Evolutionary conservation across 2,797 vertebrate species (phyloP).

Genomic region (Capromys pilorides): DNA sequence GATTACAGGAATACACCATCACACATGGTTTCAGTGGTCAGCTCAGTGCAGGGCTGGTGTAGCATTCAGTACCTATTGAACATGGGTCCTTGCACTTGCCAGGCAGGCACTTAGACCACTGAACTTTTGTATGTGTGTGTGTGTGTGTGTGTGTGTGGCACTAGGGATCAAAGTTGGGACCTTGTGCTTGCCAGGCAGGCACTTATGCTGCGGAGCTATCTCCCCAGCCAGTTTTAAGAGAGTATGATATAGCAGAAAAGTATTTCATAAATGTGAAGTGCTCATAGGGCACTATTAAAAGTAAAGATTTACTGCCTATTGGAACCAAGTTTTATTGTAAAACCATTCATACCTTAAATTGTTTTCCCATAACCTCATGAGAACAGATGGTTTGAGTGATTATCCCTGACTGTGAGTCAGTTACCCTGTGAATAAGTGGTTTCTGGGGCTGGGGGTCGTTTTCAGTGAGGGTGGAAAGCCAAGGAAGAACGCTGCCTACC

Average conservation of each 20-base stretch:
- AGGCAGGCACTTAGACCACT: no score
- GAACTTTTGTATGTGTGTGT: no score
- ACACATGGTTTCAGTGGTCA: no score
- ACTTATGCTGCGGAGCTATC: no score
- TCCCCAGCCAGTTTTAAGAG: not conserved
- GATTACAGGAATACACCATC: no score
- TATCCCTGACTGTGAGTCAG: not conserved
- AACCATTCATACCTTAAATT: not conserved
- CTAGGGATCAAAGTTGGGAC: no score
- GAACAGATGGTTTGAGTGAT: not conserved
- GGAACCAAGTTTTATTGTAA: conserved; percentile 1
- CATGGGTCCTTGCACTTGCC: no score
- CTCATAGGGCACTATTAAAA: not conserved
- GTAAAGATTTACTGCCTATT: not conserved
- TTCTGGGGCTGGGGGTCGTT: not conserved
- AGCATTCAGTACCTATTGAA: no score
- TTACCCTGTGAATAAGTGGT: not conserved
- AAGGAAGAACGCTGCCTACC: not conserved
- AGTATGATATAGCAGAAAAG: not conserved
- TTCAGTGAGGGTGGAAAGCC: not conserved
- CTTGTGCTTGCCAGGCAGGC: no score
- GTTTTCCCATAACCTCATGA: not conserved
- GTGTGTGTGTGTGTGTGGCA: no score
- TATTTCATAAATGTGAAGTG: not conserved
- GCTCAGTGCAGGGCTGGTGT: no score